Conservation (phyloP, 2,113 vertebrate species). For the Microtus ochrogaster region DNA sequence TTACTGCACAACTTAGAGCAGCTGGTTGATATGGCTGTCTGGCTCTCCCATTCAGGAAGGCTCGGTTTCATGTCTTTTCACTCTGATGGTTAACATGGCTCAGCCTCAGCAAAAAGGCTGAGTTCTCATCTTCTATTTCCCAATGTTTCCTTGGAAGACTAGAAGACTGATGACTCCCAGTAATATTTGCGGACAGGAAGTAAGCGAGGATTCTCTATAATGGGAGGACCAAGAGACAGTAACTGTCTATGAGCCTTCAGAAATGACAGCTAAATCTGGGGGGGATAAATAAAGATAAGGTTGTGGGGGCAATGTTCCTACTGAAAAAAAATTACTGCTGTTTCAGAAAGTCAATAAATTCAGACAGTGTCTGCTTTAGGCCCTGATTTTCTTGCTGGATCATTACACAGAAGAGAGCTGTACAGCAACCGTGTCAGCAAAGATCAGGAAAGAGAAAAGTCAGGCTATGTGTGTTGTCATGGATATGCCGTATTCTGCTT, state of each 20-base stretch:
- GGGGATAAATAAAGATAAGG: background rate
- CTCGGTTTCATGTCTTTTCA: background rate
- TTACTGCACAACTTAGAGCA: conserved; percentile 36
- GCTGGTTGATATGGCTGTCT: conserved; percentile 34
- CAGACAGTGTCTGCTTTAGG: conserved; percentile 13
- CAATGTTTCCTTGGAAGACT: conserved; percentile 22
- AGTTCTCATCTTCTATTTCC: conserved; percentile 47
- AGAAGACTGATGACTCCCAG: conserved; percentile 41
- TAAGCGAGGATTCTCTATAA: background rate
- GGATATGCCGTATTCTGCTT: background rate
- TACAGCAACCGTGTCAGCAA: background rate
- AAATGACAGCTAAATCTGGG: conserved; percentile 39
- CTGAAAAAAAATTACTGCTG: conserved; percentile 33
- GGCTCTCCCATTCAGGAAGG: background rate
- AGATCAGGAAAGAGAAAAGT: conserved; percentile 17
- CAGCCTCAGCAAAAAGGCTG: conserved; percentile 20
- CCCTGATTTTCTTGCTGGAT: conserved; percentile 15
- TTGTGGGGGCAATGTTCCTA: conserved; percentile 5
- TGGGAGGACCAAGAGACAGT: conserved; percentile 50
- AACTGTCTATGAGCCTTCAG: conserved; percentile 5
- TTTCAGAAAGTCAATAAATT: conserved; percentile 51
- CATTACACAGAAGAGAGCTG: background rate
- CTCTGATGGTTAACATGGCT: conserved; percentile 47
- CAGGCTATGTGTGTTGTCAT: background rate
- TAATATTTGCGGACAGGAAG: conserved; percentile 52